These are phyloP conservation scores for Automeris io DNA, from an alignment of 2,888 invertebrate genomes.

Conservation along the genomic window DNA sequence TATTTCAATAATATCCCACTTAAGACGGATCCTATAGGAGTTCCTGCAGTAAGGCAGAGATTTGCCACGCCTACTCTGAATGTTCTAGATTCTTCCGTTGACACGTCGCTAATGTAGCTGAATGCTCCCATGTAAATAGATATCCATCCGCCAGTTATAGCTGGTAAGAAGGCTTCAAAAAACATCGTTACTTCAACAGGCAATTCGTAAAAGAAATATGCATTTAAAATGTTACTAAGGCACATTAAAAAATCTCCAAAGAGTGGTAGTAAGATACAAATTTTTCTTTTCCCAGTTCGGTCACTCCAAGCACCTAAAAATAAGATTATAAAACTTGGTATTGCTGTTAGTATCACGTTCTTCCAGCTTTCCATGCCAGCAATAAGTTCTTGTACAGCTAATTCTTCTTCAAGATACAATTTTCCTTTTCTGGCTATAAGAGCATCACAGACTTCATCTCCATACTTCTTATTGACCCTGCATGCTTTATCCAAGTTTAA, in stretches of 20 bases:
- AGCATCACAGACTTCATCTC: constrained; percentile 83
- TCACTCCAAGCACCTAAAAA: constrained; percentile 80
- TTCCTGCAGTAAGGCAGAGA: constrained; percentile 56
- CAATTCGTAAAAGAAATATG: constrained; percentile 71
- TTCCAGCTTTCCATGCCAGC: constrained; percentile 75
- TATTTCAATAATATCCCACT: constrained; percentile 57
- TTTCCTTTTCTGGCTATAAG: constrained; percentile 82
- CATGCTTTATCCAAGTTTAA: constrained; percentile 91
- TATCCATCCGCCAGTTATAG: constrained; percentile 75
- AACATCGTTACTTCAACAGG: constrained; percentile 72
- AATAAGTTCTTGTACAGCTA: constrained; percentile 75
- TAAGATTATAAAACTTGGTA: constrained; percentile 73
- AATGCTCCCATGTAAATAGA: constrained; percentile 75
- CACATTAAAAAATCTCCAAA: constrained; percentile 69
- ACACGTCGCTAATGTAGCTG: constrained; percentile 78
- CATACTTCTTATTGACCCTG: constrained; percentile 84
- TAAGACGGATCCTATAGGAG: constrained; percentile 56
- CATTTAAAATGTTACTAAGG: constrained; percentile 67
- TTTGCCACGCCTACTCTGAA: constrained; percentile 77
- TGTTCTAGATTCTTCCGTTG: constrained; percentile 74
- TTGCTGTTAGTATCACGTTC: constrained; percentile 67
- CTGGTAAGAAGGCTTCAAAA: constrained; percentile 70
- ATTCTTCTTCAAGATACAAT: constrained; percentile 78
- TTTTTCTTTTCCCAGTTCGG: constrained; percentile 72
- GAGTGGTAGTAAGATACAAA: constrained; percentile 75